Evolutionary conservation across 2,888 invertebrate species (phyloP).

Genomic region (Parthenolecanium corni): DNA sequence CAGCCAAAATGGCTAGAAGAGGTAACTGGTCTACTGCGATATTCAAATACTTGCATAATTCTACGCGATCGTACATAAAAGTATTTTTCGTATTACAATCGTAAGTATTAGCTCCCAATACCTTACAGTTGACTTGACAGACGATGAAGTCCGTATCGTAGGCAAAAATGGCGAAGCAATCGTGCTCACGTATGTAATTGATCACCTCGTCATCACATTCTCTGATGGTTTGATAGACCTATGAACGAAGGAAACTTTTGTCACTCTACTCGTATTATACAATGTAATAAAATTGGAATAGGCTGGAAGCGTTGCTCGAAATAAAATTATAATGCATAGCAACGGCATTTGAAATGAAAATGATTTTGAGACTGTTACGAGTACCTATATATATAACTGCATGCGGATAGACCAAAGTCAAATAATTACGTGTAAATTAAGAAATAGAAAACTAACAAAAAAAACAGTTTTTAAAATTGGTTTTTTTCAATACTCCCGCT

Average conservation of each 20-base stretch:
- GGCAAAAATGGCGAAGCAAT: conserved; percentile 36
- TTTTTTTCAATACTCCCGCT: too few relatives aligned
- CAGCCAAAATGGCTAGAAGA: conserved; percentile 36
- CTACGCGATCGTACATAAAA: conserved; percentile 35
- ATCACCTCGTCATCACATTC: conserved; percentile 37
- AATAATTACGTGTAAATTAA: too few relatives aligned
- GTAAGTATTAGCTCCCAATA: conserved; percentile 35
- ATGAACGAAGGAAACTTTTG: background rate
- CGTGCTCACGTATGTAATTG: conserved; percentile 35
- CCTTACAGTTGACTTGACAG: conserved; percentile 35
- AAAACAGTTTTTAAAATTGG: too few relatives aligned
- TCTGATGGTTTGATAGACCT: conserved; percentile 35
- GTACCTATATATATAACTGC: too few relatives aligned
- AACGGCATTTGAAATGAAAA: too few relatives aligned
- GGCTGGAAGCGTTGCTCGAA: too few relatives aligned
- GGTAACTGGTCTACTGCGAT: conserved; percentile 34
- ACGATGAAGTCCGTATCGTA: conserved; percentile 38
- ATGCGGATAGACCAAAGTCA: too few relatives aligned
- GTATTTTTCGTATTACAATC: conserved; percentile 35
- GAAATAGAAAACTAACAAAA: too few relatives aligned
- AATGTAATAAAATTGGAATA: too few relatives aligned
- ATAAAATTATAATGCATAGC: too few relatives aligned
- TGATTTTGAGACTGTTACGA: too few relatives aligned
- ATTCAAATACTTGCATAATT: conserved; percentile 34
- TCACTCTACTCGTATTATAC: too few relatives aligned